Conservation (phyloP, 2,113 vertebrate species). For the Plecturocebus donacophilus region DNA sequence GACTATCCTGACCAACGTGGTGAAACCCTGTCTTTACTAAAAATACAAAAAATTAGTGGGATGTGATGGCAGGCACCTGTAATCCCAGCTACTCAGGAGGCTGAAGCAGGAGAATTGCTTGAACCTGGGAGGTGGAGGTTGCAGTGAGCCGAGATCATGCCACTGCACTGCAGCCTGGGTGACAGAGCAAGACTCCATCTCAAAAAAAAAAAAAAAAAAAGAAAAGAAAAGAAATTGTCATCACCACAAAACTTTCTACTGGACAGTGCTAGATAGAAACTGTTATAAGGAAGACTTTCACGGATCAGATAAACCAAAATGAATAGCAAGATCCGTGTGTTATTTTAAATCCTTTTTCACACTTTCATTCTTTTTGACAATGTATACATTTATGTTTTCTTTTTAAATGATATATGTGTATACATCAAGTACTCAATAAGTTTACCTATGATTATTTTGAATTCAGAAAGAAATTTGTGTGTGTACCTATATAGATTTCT, state of each 20-base stretch:
- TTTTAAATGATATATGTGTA: neutral
- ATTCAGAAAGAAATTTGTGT: neutral
- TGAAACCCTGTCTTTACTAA: no score
- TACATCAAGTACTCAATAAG: neutral
- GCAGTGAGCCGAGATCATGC: no score
- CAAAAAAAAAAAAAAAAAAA: no score
- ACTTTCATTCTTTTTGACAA: neutral
- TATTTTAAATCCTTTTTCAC: slow-evolving; percentile 32
- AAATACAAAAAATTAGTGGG: no score
- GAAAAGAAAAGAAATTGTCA: neutral
- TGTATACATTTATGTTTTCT: neutral
- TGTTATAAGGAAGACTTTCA: neutral
- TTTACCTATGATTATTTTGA: neutral
- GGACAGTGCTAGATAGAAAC: neutral
- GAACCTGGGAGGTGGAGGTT: no score
- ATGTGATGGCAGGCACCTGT: no score
- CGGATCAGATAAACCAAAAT: neutral
- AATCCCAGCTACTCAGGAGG: no score
- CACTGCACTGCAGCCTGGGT: no score
- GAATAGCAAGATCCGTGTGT: neutral
- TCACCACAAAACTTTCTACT: neutral
- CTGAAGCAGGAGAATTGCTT: no score
- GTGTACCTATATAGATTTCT: neutral
- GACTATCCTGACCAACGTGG: no score
- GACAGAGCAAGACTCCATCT: no score